phyloP scores from a whole-genome alignment of 2,113 vertebrate species.

The Anseranas semipalmata region DNA sequence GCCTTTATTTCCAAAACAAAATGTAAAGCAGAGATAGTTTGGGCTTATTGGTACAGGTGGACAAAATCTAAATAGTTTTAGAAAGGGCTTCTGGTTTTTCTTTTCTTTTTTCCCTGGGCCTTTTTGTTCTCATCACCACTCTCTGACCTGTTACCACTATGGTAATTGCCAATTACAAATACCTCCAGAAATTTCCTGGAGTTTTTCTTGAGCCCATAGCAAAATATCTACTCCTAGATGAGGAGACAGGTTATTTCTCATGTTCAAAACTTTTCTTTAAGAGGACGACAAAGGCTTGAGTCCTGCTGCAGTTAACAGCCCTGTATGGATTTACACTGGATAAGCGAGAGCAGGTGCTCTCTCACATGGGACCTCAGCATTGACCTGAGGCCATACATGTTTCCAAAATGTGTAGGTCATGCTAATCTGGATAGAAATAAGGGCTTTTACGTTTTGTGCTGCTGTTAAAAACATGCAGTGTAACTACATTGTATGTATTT shows the following conservation, averaged over 20 bases:
- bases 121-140: not conserved
- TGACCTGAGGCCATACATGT: not conserved
- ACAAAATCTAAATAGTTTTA: constrained; percentile 29
- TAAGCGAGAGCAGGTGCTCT: not conserved
- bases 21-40: not conserved
- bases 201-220: not conserved
- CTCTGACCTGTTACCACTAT: constrained; percentile 15
- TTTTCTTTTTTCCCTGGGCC: not conserved
- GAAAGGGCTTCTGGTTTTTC: not conserved
- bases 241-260: not conserved
- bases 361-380: not conserved
- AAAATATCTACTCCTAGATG: not conserved
- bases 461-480: not conserved
- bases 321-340: not conserved
- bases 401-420: not conserved
- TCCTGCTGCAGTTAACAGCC: not conserved
- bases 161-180: constrained; percentile 39
- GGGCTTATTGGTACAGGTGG: not conserved
- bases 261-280: not conserved
- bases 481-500: not conserved
- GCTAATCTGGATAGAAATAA: not conserved
- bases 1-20: not conserved
- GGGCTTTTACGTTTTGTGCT: not conserved
- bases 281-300: not conserved
- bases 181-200: not conserved